Percentiles rank a stretch among this genome's conserved stretches.
phyloP scores from a whole-genome alignment of 1,140 invertebrate species.

The Aricia agestis region DNA sequence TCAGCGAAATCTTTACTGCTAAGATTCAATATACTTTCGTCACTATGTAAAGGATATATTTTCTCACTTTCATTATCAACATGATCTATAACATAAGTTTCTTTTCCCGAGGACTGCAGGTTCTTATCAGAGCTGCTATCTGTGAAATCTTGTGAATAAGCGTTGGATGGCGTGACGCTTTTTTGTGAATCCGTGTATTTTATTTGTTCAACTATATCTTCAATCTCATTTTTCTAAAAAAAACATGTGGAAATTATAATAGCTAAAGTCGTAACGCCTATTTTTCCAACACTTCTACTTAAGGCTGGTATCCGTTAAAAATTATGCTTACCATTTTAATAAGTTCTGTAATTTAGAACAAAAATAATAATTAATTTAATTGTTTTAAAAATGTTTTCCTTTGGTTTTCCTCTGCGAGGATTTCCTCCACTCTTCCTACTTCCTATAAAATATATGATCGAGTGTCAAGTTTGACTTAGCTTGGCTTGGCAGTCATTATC shows the following conservation, averaged over 20 bases:
- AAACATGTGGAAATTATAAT: not conserved
- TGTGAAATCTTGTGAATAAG: slow-evolving; percentile 60
- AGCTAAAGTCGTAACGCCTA: not conserved
- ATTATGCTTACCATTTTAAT: slow-evolving; percentile 47
- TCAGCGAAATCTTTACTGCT: slow-evolving; percentile 28
- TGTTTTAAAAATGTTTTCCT: no score
- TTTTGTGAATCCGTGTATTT: slow-evolving; percentile 58
- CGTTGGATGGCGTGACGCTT: slow-evolving; percentile 56
- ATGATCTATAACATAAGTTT: slow-evolving; percentile 57
- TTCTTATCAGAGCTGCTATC: slow-evolving; percentile 57
- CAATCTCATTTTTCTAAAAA: slow-evolving; percentile 54
- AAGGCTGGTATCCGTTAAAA: not conserved
- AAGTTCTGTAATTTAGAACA: slow-evolving; percentile 43
- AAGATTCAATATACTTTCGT: slow-evolving; percentile 33
- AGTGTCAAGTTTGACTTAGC: no score
- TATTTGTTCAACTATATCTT: slow-evolving; percentile 51
- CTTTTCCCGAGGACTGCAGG: slow-evolving; percentile 57
- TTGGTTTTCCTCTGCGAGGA: no score
- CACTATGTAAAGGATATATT: slow-evolving; percentile 32
- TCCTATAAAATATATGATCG: no score
- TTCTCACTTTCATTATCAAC: slow-evolving; percentile 54
- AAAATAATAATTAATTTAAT: slow-evolving; percentile 40
- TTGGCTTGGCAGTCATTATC: no score
- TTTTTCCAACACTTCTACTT: not conserved
- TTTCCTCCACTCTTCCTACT: no score